A percentile compares a stretch with the other conserved stretches of the same genome.
These are phyloP conservation scores for Acrossocheilus fasciatus DNA, from an alignment of 2,797 vertebrate species.

Conservation along the genomic window DNA sequence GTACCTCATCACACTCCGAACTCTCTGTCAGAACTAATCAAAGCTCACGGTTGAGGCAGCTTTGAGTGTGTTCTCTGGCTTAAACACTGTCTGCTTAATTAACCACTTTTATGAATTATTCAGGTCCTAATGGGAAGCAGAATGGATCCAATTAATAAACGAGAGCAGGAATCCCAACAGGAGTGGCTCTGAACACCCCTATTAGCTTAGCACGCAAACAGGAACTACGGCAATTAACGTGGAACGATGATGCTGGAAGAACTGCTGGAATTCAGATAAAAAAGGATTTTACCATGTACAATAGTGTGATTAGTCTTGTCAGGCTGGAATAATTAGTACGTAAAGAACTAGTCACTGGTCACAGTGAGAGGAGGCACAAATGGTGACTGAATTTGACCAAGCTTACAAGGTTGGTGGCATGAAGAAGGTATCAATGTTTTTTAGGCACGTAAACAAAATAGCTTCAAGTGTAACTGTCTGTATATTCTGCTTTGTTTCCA, in stretches of 20 bases:
- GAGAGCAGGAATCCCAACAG: conserved; percentile 50
- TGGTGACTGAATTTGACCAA: background rate
- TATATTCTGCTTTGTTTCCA: background rate
- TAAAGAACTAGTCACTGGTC: background rate
- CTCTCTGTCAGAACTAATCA: conserved; percentile 31
- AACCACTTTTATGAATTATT: conserved; percentile 67
- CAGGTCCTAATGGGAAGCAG: conserved; percentile 60
- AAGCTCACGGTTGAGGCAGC: conserved; percentile 17
- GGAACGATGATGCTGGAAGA: background rate
- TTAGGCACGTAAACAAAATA: background rate
- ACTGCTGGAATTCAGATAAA: background rate
- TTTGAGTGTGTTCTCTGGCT: conserved; percentile 39
- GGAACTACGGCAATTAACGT: conserved; percentile 28
- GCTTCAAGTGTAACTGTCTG: background rate
- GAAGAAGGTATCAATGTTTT: background rate
- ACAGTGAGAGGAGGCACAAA: background rate
- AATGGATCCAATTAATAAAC: conserved; percentile 61
- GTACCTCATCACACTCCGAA: background rate
- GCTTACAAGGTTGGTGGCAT: background rate
- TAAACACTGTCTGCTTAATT: conserved; percentile 67
- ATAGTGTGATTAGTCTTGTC: background rate
- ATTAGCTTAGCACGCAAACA: conserved; percentile 53
- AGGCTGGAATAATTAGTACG: background rate
- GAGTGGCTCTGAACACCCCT: conserved; percentile 46
- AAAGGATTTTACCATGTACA: background rate